These are phyloP conservation scores for Vanessa cardui DNA, from an alignment of 2,888 invertebrate genomes.

Conservation along the genomic window DNA sequence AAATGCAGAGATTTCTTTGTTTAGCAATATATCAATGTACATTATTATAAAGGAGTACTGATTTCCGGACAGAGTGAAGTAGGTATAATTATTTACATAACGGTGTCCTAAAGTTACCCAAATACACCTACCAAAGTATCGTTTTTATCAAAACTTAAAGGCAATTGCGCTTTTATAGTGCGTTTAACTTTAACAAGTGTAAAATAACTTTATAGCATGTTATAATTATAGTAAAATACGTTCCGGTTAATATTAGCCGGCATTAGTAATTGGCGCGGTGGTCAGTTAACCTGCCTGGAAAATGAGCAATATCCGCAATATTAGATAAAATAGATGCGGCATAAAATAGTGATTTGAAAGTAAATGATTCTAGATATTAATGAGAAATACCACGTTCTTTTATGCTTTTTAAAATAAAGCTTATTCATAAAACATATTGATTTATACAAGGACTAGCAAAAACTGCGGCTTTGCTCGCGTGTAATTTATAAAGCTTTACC, in stretches of 20 bases:
- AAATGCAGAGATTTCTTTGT: no score
- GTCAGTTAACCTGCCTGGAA: slow-evolving; percentile 7
- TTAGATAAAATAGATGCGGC: neutral
- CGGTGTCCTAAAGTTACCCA: no score
- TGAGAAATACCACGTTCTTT: neutral
- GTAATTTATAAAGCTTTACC: no score
- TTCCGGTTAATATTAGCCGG: slow-evolving; percentile 5
- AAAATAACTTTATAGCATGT: neutral
- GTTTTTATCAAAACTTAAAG: neutral
- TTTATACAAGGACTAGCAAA: no score
- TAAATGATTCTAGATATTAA: slow-evolving; percentile 1
- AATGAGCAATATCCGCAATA: slow-evolving; percentile 4
- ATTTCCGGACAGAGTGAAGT: no score
- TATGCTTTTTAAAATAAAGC: neutral
- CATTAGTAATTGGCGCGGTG: neutral
- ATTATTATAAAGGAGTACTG: no score
- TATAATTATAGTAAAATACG: slow-evolving; percentile 7
- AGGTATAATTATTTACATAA: no score
- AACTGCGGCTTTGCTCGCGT: no score
- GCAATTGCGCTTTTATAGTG: neutral
- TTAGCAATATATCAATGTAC: no score
- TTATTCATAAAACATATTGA: no score
- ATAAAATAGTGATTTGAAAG: neutral
- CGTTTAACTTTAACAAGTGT: neutral
- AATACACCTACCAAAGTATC: no score